Base-by-base conservation (phyloP, 1,140 invertebrate species). In the Drosophila busckii region DNA sequence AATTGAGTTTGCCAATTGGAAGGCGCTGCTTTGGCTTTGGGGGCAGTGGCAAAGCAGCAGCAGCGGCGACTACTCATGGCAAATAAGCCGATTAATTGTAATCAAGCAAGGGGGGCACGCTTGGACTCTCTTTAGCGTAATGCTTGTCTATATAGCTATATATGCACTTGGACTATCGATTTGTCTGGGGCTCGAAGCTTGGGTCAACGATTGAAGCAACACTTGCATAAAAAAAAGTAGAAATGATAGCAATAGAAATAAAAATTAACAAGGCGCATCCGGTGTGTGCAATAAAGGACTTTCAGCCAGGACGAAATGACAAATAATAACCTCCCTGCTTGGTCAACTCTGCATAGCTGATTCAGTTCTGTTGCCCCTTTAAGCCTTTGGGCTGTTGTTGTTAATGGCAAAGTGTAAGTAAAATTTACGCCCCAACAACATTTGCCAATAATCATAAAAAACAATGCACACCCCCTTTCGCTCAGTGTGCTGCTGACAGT, bases 1-100 rank as follows among this genome's bases (percentile, higher is more conserved):
- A n/a, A n/a, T n/a, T n/a, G n/a, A n/a, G n/a, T n/a, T n/a, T n/a
- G n/a, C n/a, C n/a, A n/a, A n/a, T n/a, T n/a, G n/a, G n/a, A n/a
- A n/a, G n/a, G n/a, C n/a, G n/a, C n/a, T n/a, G n/a, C n/a, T n/a
- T n/a, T n/a, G n/a, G n/a, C n/a, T n/a, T n/a, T n/a, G n/a, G n/a
- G n/a, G n/a, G n/a, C n/a, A n/a, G n/a, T n/a, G n/a, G n/a, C n/a
- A n/a, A n/a, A n/a, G n/a, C n/a, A n/a, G n/a, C n/a, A n/a, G n/a
- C n/a, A n/a, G n/a, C n/a, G n/a, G n/a, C n/a, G n/a, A n/a, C n/a
- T n/a, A n/a, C n/a, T n/a, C n/a, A n/a, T n/a, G 38, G 59, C 56
- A 78, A 80, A 73, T 78, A 82, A 82, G 75, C 75, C 75, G 75
- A 82, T 82, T 82, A 82, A 82, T 82, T 82, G 75, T 82, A 82